These are phyloP conservation scores for Brachionichthys hirsutus DNA, from an alignment of 2,113 vertebrate species.

Conservation along the genomic window DNA sequence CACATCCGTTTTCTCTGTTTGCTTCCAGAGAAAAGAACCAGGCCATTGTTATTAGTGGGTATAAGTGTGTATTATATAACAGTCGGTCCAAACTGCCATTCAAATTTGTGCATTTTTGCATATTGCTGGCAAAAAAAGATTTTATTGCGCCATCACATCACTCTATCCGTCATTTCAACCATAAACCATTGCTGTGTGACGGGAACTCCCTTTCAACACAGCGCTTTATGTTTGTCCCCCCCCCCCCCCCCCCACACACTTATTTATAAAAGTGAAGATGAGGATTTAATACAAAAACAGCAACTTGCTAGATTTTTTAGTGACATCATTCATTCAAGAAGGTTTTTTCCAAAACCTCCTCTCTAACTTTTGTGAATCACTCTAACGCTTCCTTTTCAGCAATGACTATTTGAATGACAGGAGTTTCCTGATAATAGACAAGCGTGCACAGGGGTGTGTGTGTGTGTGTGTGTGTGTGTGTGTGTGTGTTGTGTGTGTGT, in stretches of 20 bases:
- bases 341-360: background rate
- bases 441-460: slow-evolving; percentile 9
- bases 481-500: too few relatives aligned
- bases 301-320: background rate
- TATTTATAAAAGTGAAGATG: too few relatives aligned
- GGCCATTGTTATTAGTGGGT: slow-evolving; percentile 10
- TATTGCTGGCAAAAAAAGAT: background rate
- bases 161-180: too few relatives aligned
- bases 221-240: too few relatives aligned
- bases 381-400: background rate
- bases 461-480: too few relatives aligned
- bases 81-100: slow-evolving; percentile 2
- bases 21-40: slow-evolving; percentile 9
- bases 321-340: background rate
- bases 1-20: slow-evolving; percentile 48
- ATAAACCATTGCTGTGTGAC: too few relatives aligned
- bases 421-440: slow-evolving; percentile 6
- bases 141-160: too few relatives aligned
- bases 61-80: background rate
- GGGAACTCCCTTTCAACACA: too few relatives aligned
- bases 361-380: slow-evolving; percentile 10
- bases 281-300: background rate
- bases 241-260: too few relatives aligned
- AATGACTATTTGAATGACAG: slow-evolving; percentile 20
- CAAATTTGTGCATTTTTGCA: slow-evolving; percentile 10